Base-by-base conservation (phyloP, 2,888 invertebrate genomes). In the Lingula anatina region DNA sequence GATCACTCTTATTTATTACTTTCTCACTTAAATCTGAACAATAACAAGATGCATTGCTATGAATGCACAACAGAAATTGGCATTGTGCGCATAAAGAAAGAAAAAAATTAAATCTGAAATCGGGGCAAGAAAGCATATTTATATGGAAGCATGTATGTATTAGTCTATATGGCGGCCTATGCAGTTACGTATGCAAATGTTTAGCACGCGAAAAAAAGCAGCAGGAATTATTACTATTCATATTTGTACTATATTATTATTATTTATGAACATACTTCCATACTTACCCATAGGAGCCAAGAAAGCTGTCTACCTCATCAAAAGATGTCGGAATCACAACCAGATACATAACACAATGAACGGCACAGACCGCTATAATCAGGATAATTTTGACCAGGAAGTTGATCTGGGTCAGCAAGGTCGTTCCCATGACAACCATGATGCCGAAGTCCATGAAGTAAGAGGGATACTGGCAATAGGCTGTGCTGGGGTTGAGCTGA, bases 361-460 rank as follows among this genome's bases (percentile, higher is more conserved):
- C 54, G 7, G 79, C 78, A 53, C 85, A 81, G 43, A 87, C 80
- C 15, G 81, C 61, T 31, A 83, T 67, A 77, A 88, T 83, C 44
- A 87, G 75, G 41, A 82, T 69, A 23, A 85, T 82, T 73, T 88
- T 88, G 66, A 83, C 81, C 52, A 86, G 76, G 69, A 87, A 86
- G 36, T 86, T 85, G 46, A 88, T 77, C 65, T 87, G 86, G 2
- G 85, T 84, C 55, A 88, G 84, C 62, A 87, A 82, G 23, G 87
- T 84, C 43, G 85, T 82, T 2, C 85, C 84, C 52, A 88, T 81
- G 52, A 88, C 74, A 51, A 86, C 84, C 52, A 88, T 78, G 44
- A 86, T 84, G 44, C 83, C 83, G 71, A 85, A 85, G 72, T 85
- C 84, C 57, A 85, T 84, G 73, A 87, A 84, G 74, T 88, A 88